Conservation (phyloP, 2,888 invertebrate species). For the Lithophane leautieri region DNA sequence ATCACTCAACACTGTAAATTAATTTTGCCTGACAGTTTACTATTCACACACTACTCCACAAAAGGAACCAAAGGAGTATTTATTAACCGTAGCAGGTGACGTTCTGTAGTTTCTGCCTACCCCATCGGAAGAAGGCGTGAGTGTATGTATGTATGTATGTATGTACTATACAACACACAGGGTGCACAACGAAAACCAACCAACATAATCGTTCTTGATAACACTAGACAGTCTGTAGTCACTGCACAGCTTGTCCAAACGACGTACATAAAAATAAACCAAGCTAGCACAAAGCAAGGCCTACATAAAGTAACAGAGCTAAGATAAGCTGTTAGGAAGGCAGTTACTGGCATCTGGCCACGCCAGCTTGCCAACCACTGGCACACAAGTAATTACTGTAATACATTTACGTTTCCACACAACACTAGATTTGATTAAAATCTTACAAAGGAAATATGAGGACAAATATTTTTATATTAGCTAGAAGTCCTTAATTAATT, state of each 20-base stretch:
- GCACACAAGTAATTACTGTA: conserved; percentile 61
- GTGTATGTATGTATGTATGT: too few relatives aligned
- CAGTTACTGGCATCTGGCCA: conserved; percentile 73
- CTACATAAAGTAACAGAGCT: conserved; percentile 57
- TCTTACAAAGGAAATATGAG: conserved; percentile 34
- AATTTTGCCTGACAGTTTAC: neutral
- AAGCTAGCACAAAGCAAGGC: conserved; percentile 49
- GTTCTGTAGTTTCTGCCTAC: neutral
- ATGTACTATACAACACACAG: neutral
- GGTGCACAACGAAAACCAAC: neutral
- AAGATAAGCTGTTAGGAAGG: conserved; percentile 69
- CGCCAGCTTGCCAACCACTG: conserved; percentile 56
- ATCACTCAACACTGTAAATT: neutral
- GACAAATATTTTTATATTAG: conserved; percentile 46
- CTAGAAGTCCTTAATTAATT: conserved; percentile 33
- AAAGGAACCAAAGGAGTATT: neutral
- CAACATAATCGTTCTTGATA: conserved; percentile 33
- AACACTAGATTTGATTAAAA: conserved; percentile 57
- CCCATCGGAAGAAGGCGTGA: neutral
- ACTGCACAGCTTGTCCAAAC: conserved; percentile 39
- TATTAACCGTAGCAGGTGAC: neutral
- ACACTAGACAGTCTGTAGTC: conserved; percentile 10
- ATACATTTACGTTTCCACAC: conserved; percentile 57
- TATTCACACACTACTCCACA: neutral
- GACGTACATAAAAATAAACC: conserved; percentile 48